Conservation (phyloP, 2,113 vertebrate species). For the Rhadina sibilatrix region DNA sequence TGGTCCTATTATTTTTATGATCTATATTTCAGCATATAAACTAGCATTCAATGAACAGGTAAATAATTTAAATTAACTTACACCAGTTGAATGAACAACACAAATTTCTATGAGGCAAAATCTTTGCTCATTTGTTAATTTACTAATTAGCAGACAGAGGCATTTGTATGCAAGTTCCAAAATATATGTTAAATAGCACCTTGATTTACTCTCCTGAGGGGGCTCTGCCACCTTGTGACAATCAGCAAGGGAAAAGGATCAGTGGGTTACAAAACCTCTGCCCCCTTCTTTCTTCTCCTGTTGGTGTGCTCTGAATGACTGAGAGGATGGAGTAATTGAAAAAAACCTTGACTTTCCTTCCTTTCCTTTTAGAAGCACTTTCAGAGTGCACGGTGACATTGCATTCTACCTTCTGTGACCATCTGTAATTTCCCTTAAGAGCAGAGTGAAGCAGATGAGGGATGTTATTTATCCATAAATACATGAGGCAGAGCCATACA, state of each 20-base stretch:
- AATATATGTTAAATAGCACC: not conserved
- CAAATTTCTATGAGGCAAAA: not conserved
- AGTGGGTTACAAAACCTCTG: not conserved
- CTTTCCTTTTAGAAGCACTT: not conserved
- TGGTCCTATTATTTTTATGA: not conserved
- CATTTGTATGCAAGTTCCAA: not conserved
- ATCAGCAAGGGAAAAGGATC: not conserved
- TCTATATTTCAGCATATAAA: not conserved
- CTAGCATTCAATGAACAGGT: not conserved
- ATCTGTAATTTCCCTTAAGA: not conserved
- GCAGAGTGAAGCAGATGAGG: not conserved
- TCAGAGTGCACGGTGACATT: not conserved
- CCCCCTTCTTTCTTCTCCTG: not conserved
- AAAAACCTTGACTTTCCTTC: not conserved
- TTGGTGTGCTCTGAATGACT: not conserved
- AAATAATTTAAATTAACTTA: not conserved
- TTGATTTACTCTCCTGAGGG: not conserved
- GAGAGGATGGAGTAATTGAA: not conserved
- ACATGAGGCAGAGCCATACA: not conserved
- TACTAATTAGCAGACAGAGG: not conserved
- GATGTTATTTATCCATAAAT: constrained; percentile 2
- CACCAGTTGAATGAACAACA: not conserved
- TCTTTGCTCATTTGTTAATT: not conserved
- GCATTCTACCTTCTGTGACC: not conserved
- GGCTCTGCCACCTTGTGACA: not conserved